Base-by-base conservation (phyloP, 2,888 invertebrate genomes). In the Noctuana brunneofusca region DNA sequence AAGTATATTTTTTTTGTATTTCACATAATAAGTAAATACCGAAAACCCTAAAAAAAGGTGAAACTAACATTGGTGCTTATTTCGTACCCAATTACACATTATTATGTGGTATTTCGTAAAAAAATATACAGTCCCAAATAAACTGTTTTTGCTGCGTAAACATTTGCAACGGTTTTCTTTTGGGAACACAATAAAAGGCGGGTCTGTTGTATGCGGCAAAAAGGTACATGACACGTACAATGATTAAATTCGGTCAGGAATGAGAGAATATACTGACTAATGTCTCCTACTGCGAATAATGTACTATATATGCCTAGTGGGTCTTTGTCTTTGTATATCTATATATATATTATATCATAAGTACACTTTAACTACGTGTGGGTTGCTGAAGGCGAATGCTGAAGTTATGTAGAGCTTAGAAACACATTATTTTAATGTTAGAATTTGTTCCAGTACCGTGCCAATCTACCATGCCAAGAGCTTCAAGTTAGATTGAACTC, bases 241-340 rank as follows among this genome's bases (percentile, higher is more conserved):
- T 53, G 18, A 30, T 32, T 32, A 53, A 16, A 30, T 53, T 27
- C 27, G 30, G 16, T 52, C 20, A 48, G n/a, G n/a, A 24, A 48
- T 9, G 24, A 22, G 41, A 18, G 16, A 43, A 43, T 43, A 43
- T 18, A 43, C 41, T 41, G 16, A 41, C 41, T 41, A 41, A 41
- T 41, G 41, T 41, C n/a, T n/a, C 41, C 41, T 16, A 16, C 16
- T 16, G 41, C 9, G 41, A 16, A 16, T 41, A 41, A 41, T 41
- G 41, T 41, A 41, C 16, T 18, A 41, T 2, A 16, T 12, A 4
- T 38, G 8, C 3, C 9, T 41, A 38, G 8, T 12, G 30, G 30
- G 5, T 30, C 30, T 30, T 8, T 8, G 30, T 30, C 8, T 30
- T 8, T 9, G 8, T 30, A n/a, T n/a, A n/a, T n/a, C n/a, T n/a